Conservation (phyloP, 1,140 invertebrate genomes). For the Calycopis cecrops region DNA sequence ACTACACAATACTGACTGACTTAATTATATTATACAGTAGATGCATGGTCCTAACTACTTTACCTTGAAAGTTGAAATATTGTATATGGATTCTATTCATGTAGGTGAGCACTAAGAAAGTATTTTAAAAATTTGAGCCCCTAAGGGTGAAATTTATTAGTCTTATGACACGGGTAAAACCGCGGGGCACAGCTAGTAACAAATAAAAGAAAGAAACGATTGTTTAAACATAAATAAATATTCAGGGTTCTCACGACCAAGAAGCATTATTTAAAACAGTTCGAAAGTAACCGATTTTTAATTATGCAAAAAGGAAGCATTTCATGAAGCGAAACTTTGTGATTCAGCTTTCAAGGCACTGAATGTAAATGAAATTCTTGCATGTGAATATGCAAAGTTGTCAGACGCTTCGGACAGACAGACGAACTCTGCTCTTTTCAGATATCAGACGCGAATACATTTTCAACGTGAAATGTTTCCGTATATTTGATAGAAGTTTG, state of each 20-base stretch:
- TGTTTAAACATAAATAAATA: neutral
- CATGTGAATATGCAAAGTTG: constrained; percentile 14
- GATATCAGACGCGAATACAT: constrained; percentile 33
- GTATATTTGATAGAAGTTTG: constrained; percentile 8
- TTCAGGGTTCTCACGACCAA: neutral
- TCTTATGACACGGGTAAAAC: too few relatives aligned
- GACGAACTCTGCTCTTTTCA: constrained; percentile 28
- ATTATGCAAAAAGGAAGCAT: neutral
- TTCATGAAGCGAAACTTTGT: neutral
- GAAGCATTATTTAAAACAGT: neutral
- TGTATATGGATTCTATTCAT: too few relatives aligned
- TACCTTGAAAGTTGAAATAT: too few relatives aligned
- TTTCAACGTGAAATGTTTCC: constrained; percentile 27
- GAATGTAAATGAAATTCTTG: neutral
- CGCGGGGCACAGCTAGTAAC: too few relatives aligned
- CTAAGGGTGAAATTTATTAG: too few relatives aligned
- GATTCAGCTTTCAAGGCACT: too few relatives aligned
- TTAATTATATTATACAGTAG: too few relatives aligned
- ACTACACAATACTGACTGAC: too few relatives aligned
- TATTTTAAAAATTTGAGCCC: too few relatives aligned
- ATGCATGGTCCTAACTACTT: too few relatives aligned
- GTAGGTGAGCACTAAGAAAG: too few relatives aligned
- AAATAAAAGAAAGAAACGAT: neutral
- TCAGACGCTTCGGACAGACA: constrained; percentile 22
- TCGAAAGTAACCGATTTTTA: neutral